Evolutionary conservation across 2,797 vertebrate species (phyloP).

Genomic region (Sebastiscus tertius): DNA sequence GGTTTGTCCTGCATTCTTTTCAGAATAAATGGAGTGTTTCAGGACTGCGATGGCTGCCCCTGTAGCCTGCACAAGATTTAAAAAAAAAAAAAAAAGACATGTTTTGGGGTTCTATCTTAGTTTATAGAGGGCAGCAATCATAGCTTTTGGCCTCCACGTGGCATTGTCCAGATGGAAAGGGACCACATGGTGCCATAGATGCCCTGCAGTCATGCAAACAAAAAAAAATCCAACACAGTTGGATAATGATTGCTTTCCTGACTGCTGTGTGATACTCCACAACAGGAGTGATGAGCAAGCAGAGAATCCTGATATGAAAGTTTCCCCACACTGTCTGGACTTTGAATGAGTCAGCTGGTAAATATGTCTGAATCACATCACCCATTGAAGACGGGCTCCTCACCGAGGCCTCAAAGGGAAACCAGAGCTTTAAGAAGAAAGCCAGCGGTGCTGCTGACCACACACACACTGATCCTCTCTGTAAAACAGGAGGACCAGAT

Average conservation of each 20-base stretch:
- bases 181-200: conserved; percentile 37
- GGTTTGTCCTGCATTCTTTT: conserved; percentile 43
- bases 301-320: neutral
- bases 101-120: neutral
- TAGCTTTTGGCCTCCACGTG: conserved; percentile 33
- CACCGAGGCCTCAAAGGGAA: conserved; percentile 20
- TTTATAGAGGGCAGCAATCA: conserved; percentile 23
- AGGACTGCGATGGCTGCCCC: conserved; percentile 24
- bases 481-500: conserved; percentile 26
- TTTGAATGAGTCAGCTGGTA: conserved; percentile 51
- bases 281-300: neutral
- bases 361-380: conserved; percentile 55
- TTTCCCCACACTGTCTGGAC: conserved; percentile 30
- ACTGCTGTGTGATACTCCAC: conserved; percentile 13
- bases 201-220: conserved; percentile 42
- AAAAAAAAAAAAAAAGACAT: neutral
- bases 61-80: conserved; percentile 18
- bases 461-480: conserved; percentile 18
- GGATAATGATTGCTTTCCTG: conserved; percentile 26
- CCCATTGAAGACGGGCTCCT: conserved; percentile 12
- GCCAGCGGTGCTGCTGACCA: conserved; percentile 19
- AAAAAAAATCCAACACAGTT: conserved; percentile 2
- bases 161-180: conserved; percentile 41
- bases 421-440: conserved; percentile 30
- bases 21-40: conserved; percentile 53